Evolutionary conservation across 2,113 vertebrate species (phyloP), one percentile per base, ranked within the genome.

Genomic region (Hepsetus odoe): DNA sequence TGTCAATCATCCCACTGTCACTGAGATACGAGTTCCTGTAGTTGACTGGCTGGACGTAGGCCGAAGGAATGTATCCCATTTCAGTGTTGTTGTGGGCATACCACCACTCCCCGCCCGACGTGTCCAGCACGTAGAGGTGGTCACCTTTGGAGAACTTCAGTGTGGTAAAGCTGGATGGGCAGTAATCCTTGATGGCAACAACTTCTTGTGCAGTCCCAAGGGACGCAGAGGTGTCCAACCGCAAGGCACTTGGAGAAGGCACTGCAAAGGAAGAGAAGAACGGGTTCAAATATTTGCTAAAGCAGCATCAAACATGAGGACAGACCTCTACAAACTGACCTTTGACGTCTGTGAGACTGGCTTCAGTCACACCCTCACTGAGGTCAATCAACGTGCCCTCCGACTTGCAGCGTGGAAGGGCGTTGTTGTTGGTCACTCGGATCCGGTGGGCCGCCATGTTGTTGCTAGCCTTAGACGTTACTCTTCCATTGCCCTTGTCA

Each of bases 201-300:
- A 99, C 98, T 84, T 99, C 97, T 83, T 96, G 96, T 0, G 95
- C 95, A 0, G 94, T 94, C 53, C 94, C 95, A 0, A 96, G 95
- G 30, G 96, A 95, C 0, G 88, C 89, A 65, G 94, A 93, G 28
- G 88, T 94, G 85, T 98, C 94, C 14, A 89, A 87, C 30, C 94
- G 92, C 91, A 99, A 95, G 94, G 95, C 94, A 95, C 96, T 97
- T 70, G 97, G 96, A 81, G 97, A 97, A 96, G 97, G 96, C 95
- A 98, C 98, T 99, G 91, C 28, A 80, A 74, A n/a, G 10, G 42
- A 5, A 74, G 33, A 42, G 24, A 40, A 0, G 12, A 72, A 72
- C 68, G 2, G 18, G 49, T 42, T 33, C 49, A 6, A 33, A 68
- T 30, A 2, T 53, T 42, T 35, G 18, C 13, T 20, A 30, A n/a